Base-by-base conservation (phyloP, 2,888 invertebrate species). In the Epinotia nisella region DNA sequence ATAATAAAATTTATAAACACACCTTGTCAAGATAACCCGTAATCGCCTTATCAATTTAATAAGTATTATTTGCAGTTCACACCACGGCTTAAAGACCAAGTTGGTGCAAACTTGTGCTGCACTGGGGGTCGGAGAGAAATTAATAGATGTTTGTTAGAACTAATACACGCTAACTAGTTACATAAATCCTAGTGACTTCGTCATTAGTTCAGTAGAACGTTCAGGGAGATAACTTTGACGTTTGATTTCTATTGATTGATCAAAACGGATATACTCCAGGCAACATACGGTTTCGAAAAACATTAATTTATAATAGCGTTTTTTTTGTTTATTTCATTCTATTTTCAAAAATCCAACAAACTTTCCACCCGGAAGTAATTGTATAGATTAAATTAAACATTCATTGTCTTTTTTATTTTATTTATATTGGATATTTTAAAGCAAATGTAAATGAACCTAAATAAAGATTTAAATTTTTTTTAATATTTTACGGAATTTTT, bases 81-180 rank as follows among this genome's bases (percentile, higher is more conserved):
- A 71, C 65, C 65, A 51, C 29, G 60, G 62, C 56, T 45, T 39
- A 24, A 45, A 35, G 53, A 41, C 70, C 56, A 67, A 71, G 60
- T 71, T 61, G 41, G 41, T 15, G 41, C 41, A 41, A 71, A 71
- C 71, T 71, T 71, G 45, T 24, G 41, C 66, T 71, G 71, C 60
- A 60, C 55, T 55, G 21, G 35, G 17, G 19, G 51, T 60, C 11
- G 17, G 39, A 49, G 71, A 39, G 59, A 60, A 67, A 66, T 71
- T 71, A 71, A 71, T 71, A 67, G 66, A 71, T 61, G 71, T 71
- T 41, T 66, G 71, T 71, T 29, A 53, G 61, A 71, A 71, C 60
- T 71, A 71, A 71, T 71, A 71, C 55, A 60, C 49, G 45, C 60
- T 71, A 71, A 71, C 66, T 71, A 67, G 60, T 71, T 60, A 45